Conservation (phyloP, 2,113 vertebrate species). For the Aramus guarauna region DNA sequence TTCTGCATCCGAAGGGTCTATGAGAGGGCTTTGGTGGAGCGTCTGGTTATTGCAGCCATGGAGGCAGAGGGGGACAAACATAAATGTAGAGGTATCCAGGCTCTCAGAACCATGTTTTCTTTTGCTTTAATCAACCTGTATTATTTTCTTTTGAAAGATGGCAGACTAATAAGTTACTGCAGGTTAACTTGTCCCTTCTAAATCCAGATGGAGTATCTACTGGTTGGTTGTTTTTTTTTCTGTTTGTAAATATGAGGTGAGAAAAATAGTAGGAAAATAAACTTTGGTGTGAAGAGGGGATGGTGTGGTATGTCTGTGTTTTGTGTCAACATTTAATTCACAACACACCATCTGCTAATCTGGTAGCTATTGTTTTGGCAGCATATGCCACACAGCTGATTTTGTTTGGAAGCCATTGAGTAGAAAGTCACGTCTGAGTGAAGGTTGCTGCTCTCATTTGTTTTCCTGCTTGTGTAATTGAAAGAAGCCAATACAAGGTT, state of each 20-base stretch:
- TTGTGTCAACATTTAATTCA: constrained; percentile 50
- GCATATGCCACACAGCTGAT: neutral
- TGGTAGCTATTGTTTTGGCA: constrained; percentile 50
- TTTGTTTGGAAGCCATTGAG: constrained; percentile 7
- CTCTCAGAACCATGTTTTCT: neutral
- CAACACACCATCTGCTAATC: constrained; percentile 21
- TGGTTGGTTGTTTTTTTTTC: no score
- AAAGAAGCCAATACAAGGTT: neutral
- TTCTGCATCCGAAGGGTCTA: neutral
- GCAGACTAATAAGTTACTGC: neutral
- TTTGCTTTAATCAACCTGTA: neutral
- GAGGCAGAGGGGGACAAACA: neutral
- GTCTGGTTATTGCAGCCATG: neutral
- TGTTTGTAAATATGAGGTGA: constrained; percentile 6
- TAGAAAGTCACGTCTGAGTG: neutral
- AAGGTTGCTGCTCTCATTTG: neutral
- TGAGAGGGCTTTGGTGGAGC: neutral
- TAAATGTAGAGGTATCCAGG: neutral
- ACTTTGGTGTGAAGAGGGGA: neutral
- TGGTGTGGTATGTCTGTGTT: neutral
- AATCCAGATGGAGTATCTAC: neutral
- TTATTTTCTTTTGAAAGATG: neutral
- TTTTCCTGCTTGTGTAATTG: neutral
- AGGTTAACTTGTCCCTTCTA: neutral
- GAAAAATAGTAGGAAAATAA: constrained; percentile 10